Evolutionary conservation across 2,888 invertebrate genomes (phyloP), one percentile per base, ranked within the genome.

Genomic region (Cephus rjabovi): DNA sequence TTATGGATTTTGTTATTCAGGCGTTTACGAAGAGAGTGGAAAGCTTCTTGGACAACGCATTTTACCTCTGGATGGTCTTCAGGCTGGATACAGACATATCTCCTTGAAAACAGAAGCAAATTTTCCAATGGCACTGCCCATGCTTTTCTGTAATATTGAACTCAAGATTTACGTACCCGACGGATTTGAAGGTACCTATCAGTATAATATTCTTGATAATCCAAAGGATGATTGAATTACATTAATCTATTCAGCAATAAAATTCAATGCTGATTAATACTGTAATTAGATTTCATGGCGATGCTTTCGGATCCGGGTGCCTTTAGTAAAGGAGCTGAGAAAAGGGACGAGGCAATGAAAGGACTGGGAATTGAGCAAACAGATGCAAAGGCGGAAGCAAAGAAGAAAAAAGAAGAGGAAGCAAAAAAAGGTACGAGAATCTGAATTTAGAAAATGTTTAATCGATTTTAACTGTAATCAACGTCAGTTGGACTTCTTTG

Each of bases 291-390:
- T 91, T 97, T 99, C 92, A 99, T 99, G 96, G 98, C 98, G 78
- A 98, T 98, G 68, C 92, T 99, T 83, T 98, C 98, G 30, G 99
- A 99, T 93, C 99, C 99, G 0, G 94, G 97, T 77, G 98, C 96
- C 73, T 95, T 95, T 87, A 90, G 94, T 81, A 94, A 94, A 74
- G 93, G 94, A 73, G 93, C 94, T 82, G 94, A 95, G 85, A 94
- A 94, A 83, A 92, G 94, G 79, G 93, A 93, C 33, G 93, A 94
- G 83, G 94, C 95, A 86, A 94, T 95, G 94, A 94, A 95, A 85
- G 94, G 94, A 33, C 94, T 95, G 93, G 95, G 95, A 70, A 95
- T 95, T 83, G 94, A 94, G 86, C 93, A 94, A 84, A 91, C 91
- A 23, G 91, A 91, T 78, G 75, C 89, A 34, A 91, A 91, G 79